phyloP scores from a whole-genome alignment of 2,113 vertebrate species.

The Calonectris borealis region DNA sequence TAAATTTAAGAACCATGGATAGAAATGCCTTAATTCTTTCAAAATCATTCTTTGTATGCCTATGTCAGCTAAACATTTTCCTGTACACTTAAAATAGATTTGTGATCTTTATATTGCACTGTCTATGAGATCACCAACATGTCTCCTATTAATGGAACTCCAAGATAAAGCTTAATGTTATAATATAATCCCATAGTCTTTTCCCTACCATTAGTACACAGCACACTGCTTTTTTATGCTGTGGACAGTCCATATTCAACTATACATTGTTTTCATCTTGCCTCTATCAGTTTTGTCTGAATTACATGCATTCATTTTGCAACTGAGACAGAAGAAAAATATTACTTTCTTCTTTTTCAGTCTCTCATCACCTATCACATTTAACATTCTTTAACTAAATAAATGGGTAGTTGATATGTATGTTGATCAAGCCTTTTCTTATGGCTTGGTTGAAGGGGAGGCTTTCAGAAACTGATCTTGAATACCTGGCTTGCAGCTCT shows the following conservation, averaged over 20 bases:
- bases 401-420: not conserved
- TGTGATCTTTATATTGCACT: not conserved
- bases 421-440: not conserved
- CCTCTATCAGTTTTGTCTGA: not conserved
- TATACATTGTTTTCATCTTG: not conserved
- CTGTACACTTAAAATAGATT: not conserved
- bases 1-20: not conserved
- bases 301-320: not conserved
- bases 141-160: not conserved
- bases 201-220: not conserved
- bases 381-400: not conserved
- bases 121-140: not conserved
- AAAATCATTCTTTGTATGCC: not conserved
- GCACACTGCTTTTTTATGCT: not conserved
- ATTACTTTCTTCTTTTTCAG: rapidly evolving
- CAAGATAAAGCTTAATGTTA: not conserved
- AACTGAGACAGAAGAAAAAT: not conserved
- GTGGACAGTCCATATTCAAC: not conserved
- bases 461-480: not conserved
- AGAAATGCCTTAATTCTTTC: not conserved
- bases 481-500: not conserved
- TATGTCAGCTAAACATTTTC: not conserved
- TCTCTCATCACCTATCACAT: not conserved
- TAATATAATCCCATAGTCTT: not conserved
- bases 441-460: not conserved